Conservation (phyloP, 2,888 invertebrate species). For the Nymphalis urticae region DNA sequence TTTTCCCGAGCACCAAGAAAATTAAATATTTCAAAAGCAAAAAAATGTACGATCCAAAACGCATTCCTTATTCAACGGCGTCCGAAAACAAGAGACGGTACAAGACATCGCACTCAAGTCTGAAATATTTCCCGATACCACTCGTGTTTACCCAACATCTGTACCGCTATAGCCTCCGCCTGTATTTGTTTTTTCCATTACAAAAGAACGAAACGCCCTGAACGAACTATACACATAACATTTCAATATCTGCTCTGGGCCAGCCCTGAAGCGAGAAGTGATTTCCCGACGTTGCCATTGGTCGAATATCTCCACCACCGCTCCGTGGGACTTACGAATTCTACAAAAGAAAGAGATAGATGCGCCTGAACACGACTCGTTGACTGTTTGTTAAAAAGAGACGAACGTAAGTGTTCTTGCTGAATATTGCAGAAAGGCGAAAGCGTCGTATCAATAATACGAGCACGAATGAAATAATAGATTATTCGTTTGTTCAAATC, state of each 20-base stretch:
- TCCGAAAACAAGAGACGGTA: conserved; percentile 73
- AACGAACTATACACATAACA: conserved; percentile 68
- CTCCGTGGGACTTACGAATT: conserved; percentile 64
- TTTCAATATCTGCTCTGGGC: conserved; percentile 73
- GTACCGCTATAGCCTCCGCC: conserved; percentile 46
- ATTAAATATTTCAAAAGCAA: conserved; percentile 15
- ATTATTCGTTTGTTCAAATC: conserved; percentile 81
- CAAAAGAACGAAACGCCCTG: conserved; percentile 73
- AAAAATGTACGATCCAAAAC: conserved; percentile 40
- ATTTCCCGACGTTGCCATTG: conserved; percentile 67
- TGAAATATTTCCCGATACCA: conserved; percentile 71
- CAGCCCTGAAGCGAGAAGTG: conserved; percentile 69
- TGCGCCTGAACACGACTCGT: not conserved
- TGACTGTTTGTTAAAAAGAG: conserved; percentile 48
- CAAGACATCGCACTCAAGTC: conserved; percentile 79
- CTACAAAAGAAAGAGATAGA: conserved; percentile 52
- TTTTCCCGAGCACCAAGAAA: conserved; percentile 12
- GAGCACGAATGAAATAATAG: conserved; percentile 82
- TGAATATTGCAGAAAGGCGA: conserved; percentile 74
- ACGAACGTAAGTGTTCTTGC: conserved; percentile 48
- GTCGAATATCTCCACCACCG: conserved; percentile 48
- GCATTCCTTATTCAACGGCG: conserved; percentile 77
- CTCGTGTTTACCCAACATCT: conserved; percentile 64
- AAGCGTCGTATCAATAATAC: conserved; percentile 79
- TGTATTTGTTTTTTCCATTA: conserved; percentile 79